Evolutionary conservation across 2,113 vertebrate genomes (phyloP), one percentile per base, ranked within the genome.

Genomic region (Axis porcinus): DNA sequence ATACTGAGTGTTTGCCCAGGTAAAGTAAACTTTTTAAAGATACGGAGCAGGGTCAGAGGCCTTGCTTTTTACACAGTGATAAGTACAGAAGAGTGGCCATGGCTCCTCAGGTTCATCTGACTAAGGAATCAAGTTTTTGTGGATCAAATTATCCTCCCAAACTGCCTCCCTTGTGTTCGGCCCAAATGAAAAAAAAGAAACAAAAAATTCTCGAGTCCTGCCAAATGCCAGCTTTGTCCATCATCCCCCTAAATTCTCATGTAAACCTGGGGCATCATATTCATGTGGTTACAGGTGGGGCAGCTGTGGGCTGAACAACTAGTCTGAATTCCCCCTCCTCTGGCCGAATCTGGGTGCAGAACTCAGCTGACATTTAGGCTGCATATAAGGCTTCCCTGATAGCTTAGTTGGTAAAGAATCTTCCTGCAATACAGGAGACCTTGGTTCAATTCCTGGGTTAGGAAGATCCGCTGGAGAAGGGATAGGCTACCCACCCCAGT

Each of bases 1-100:
- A 96, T 97, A 96, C 83, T 94, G 40, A 1, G 8, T 98, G 96
- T 98, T 98, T 98, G 95, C 76, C 54, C 89, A 91, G 55, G 89
- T 74, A 98, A 92, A 97, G 97, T 79, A 94, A 97, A 97, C 94
- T 58, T 94, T 90, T 93, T 45, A 70, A 57, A 95, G 96, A 96
- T 92, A 94, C 0, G 50, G 81, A 79, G 43, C 1, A 2, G 45
- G 81, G 91, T 89, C 47, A 91, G 96, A 96, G 95, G 96, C 40
- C 95, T 94, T 36, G 62, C 33, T 86, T 92, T 97, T 30, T 96
- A 60, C 50, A 79, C 43, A 52, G 67, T 6, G 96, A 52, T 88
- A 97, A 91, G 95, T 23, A 2, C 1, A 2, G 40, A n/a, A 83
- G 94, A 40, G 58, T 14, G 60, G 60, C 50, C 10, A 0, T 78